A percentile compares a stretch with the other conserved stretches of the same genome.
These are phyloP conservation scores for Trinectes maculatus DNA, from an alignment of 2,113 vertebrate genomes.

Conservation along the genomic window DNA sequence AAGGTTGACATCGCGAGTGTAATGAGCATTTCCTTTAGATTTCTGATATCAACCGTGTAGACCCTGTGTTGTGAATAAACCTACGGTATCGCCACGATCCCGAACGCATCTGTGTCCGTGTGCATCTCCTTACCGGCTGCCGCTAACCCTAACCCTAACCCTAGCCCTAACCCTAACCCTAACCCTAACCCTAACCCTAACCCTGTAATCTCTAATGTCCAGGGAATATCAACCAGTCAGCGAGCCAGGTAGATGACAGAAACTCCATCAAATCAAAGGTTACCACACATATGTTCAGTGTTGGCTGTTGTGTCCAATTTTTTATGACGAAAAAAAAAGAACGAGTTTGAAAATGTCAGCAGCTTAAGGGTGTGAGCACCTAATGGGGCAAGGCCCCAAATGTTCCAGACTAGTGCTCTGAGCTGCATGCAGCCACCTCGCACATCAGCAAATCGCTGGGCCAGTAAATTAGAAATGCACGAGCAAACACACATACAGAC, in stretches of 20 bases:
- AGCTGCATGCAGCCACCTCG: slow-evolving; percentile 55
- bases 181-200: too few relatives aligned
- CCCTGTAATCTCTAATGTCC: background rate
- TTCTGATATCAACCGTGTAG: too few relatives aligned
- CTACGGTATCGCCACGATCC: too few relatives aligned
- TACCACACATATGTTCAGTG: slow-evolving; percentile 31
- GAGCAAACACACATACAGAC: slow-evolving; percentile 35
- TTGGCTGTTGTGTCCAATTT: slow-evolving; percentile 62
- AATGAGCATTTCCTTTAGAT: too few relatives aligned
- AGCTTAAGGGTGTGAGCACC: slow-evolving; percentile 74
- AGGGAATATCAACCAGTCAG: background rate
- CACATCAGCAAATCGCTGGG: slow-evolving; percentile 75
- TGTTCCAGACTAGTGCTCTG: slow-evolving; percentile 70
- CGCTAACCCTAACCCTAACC: too few relatives aligned
- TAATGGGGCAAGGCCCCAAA: slow-evolving; percentile 77
- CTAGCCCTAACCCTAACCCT: too few relatives aligned
- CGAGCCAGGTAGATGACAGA: slow-evolving; percentile 15
- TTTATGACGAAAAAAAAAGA: slow-evolving; percentile 77
- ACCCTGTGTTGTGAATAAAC: too few relatives aligned
- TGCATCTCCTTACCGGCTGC: too few relatives aligned
- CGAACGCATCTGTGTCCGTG: too few relatives aligned
- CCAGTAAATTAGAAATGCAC: slow-evolving; percentile 74
- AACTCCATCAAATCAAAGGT: slow-evolving; percentile 48
- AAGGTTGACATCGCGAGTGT: too few relatives aligned
- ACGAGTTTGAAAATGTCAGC: slow-evolving; percentile 81